Conservation (phyloP, 2,888 invertebrate genomes). For the Sclerodermus sp. region DNA sequence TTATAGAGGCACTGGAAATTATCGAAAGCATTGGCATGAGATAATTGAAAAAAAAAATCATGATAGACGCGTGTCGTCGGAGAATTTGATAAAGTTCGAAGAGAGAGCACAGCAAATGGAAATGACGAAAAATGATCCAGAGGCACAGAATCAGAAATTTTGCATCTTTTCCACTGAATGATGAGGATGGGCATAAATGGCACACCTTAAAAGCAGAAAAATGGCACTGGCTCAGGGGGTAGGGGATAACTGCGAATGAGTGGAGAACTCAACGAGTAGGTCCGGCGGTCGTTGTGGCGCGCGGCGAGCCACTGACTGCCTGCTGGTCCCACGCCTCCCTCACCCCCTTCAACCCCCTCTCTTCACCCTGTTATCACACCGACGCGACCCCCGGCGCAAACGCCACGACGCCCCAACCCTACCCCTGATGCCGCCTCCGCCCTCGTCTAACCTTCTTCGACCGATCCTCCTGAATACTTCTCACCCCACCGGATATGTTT, state of each 20-base stretch:
- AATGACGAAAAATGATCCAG: too few relatives aligned
- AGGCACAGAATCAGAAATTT: too few relatives aligned
- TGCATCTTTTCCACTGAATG: too few relatives aligned
- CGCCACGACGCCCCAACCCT: constrained; percentile 37
- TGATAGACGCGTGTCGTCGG: too few relatives aligned
- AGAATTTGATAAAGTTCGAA: too few relatives aligned
- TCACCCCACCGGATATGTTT: not conserved
- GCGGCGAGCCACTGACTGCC: constrained; percentile 52
- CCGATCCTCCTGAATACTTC: not conserved
- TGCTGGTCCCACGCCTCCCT: constrained; percentile 20
- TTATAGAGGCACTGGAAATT: too few relatives aligned
- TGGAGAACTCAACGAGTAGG: constrained; percentile 26
- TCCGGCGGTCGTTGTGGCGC: constrained; percentile 48
- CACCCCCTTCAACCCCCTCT: constrained; percentile 15
- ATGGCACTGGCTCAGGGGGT: too few relatives aligned
- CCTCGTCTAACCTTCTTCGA: not conserved
- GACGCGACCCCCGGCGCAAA: constrained; percentile 44
- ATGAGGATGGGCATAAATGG: too few relatives aligned
- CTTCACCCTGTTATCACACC: constrained; percentile 25
- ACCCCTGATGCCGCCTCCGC: constrained; percentile 11
- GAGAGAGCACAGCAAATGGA: too few relatives aligned
- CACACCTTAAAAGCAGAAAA: too few relatives aligned
- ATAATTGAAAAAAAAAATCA: too few relatives aligned
- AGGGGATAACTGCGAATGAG: not conserved
- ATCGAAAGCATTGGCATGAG: too few relatives aligned